Evolutionary conservation across 2,113 vertebrate species (phyloP).

Genomic region (Catagonus wagneri): DNA sequence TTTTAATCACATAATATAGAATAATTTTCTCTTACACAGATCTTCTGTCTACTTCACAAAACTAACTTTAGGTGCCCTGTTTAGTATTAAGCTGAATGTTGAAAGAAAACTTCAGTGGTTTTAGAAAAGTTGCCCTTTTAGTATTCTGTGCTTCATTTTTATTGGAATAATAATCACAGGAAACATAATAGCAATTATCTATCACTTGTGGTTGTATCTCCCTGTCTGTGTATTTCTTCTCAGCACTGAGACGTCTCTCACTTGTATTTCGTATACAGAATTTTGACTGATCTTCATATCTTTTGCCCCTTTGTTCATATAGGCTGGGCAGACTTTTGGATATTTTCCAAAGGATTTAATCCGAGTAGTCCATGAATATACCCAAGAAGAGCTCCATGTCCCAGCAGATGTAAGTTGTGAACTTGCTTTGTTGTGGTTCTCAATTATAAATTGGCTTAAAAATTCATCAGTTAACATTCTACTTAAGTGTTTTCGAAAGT

Average conservation of each 20-base stretch:
- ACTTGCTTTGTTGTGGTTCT: conserved; percentile 26
- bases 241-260: background rate
- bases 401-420: conserved; percentile 91
- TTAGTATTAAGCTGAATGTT: conserved; percentile 9
- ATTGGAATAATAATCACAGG: background rate
- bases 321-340: conserved; percentile 96
- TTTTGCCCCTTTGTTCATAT: conserved; percentile 70
- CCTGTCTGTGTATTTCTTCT: background rate
- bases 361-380: conserved; percentile 93
- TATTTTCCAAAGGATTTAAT: conserved; percentile 97
- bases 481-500: background rate
- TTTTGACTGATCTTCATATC: conserved; percentile 39
- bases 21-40: background rate
- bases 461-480: background rate
- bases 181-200: background rate
- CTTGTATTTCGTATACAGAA: conserved; percentile 18
- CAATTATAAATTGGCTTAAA: background rate
- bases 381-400: conserved; percentile 91
- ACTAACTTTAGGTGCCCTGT: background rate
- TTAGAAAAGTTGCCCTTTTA: background rate
- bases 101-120: background rate
- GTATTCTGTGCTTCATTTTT: background rate
- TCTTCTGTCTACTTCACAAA: conserved; percentile 39
- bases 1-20: conserved; percentile 15
- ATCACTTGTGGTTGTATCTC: background rate